Evolutionary conservation across 2,888 invertebrate genomes (phyloP).

Genomic region (Rhimphoctona megacephalus): DNA sequence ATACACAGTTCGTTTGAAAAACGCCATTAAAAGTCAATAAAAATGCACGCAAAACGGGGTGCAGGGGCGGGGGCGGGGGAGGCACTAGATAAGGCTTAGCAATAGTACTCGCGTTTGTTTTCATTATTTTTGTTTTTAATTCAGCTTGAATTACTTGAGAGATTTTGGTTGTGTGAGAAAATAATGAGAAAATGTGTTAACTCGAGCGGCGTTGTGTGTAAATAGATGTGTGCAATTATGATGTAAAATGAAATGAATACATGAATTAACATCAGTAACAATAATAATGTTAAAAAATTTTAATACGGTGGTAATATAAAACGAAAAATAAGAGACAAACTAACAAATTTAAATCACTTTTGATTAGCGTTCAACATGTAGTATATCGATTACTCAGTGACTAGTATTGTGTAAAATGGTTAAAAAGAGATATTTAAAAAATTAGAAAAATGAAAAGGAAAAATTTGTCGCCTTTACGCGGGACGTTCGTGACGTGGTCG

Average conservation of each 20-base stretch:
- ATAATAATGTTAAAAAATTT: slow-evolving; percentile 19
- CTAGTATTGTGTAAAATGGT: slow-evolving; percentile 13
- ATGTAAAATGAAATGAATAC: slow-evolving; percentile 35
- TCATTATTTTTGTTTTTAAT: slow-evolving; percentile 17
- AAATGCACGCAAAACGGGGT: slow-evolving; percentile 23
- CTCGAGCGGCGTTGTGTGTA: slow-evolving; percentile 19
- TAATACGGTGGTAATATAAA: slow-evolving; percentile 47
- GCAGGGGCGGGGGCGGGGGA: not conserved
- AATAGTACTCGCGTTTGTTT: not conserved
- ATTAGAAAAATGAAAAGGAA: not conserved
- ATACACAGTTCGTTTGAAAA: slow-evolving; percentile 35
- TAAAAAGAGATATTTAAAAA: not conserved
- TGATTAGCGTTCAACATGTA: slow-evolving; percentile 38
- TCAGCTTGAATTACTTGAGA: slow-evolving; percentile 29
- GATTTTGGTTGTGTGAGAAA: slow-evolving; percentile 16
- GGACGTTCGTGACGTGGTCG: slow-evolving; percentile 72
- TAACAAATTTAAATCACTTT: slow-evolving; percentile 39
- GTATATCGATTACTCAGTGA: slow-evolving; percentile 38
- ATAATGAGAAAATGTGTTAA: slow-evolving; percentile 40
- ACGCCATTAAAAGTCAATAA: slow-evolving; percentile 40
- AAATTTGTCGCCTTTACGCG: slow-evolving; percentile 55
- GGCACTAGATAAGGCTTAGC: slow-evolving; percentile 9
- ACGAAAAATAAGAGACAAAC: slow-evolving; percentile 25
- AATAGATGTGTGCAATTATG: slow-evolving; percentile 44
- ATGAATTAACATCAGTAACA: slow-evolving; percentile 12